Percentiles rank a stretch among this genome's conserved stretches.
Evolutionary conservation across 2,113 vertebrate genomes (phyloP).

Genomic region (Ptilorrhoa leucosticta): DNA sequence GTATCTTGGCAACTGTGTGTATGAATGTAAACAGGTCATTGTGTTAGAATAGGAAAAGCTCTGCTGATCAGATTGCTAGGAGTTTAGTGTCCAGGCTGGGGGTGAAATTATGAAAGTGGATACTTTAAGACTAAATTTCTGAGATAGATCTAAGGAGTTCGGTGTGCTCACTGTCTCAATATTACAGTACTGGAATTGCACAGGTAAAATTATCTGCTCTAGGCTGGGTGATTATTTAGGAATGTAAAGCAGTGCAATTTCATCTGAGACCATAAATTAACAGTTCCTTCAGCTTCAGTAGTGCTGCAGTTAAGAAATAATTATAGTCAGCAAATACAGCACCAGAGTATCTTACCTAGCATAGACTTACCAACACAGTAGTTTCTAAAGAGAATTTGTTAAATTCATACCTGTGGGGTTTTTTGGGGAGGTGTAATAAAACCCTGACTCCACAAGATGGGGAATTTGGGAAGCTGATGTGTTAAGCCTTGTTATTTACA

Average conservation of each 20-base stretch:
- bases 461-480: not conserved
- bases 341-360: not conserved
- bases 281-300: not conserved
- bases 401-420: rapidly evolving
- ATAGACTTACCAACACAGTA: not conserved
- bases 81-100: not conserved
- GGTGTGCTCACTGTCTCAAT: not conserved
- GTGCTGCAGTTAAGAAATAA: not conserved
- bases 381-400: not conserved
- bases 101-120: not conserved
- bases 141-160: not conserved
- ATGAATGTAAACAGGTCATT: not conserved
- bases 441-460: not conserved
- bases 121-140: not conserved
- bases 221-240: not conserved
- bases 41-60: not conserved
- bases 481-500: not conserved
- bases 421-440: not conserved
- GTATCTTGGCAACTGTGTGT: not conserved
- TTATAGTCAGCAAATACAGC: not conserved
- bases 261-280: not conserved
- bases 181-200: not conserved
- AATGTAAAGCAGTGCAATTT: not conserved
- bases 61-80: not conserved
- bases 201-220: not conserved